phyloP scores from a whole-genome alignment of 2,888 invertebrate species.

The Scaptodrosophila latifasciaeformis region DNA sequence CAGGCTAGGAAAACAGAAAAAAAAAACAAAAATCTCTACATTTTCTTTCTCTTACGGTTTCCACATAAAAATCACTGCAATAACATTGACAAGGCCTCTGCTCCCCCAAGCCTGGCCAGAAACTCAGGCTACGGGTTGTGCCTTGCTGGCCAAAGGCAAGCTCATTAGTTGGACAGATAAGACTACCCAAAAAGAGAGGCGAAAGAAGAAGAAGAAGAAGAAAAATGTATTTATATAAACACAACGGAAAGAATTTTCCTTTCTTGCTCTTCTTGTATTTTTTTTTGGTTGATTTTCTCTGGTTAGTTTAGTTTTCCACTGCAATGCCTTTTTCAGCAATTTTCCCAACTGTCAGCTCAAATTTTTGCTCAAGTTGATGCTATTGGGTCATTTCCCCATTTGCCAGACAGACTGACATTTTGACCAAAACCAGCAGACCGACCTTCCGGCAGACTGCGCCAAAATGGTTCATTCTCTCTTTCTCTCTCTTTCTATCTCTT shows the following conservation, averaged over 20 bases:
- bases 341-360: conserved; percentile 65
- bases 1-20: conserved; percentile 5
- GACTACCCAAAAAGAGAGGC: conserved; percentile 22
- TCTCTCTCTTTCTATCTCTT: too few relatives aligned
- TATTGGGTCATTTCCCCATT: conserved; percentile 52
- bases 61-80: conserved; percentile 56
- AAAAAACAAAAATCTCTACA: too few relatives aligned
- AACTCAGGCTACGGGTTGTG: too few relatives aligned
- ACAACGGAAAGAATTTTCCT: background rate
- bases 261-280: conserved; percentile 1
- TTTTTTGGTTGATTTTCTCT: background rate
- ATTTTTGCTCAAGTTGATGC: conserved; percentile 59
- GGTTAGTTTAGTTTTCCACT: conserved; percentile 52
- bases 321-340: conserved; percentile 64
- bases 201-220: background rate
- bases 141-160: too few relatives aligned
- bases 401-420: conserved; percentile 3
- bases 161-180: conserved; percentile 58
- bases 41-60: too few relatives aligned
- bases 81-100: conserved; percentile 53
- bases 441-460: background rate
- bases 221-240: conserved; percentile 5
- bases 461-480: too few relatives aligned
- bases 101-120: conserved; percentile 9
- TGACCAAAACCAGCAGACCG: background rate